phyloP scores from a whole-genome alignment of 2,113 vertebrate genomes.

The Prionailurus viverrinus region DNA sequence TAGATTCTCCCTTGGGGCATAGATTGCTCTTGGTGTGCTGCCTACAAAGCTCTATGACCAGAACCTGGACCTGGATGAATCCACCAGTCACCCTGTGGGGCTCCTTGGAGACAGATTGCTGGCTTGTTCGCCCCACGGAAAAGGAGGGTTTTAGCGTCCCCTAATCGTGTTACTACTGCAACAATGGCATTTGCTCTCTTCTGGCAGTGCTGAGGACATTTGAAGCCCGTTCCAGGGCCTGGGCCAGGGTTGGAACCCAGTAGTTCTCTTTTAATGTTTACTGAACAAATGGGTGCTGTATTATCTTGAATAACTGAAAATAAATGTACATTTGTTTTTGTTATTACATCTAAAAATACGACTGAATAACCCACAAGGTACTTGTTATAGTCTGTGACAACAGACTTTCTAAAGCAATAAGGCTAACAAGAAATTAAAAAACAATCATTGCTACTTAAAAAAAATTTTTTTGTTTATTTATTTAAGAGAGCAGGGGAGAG shows the following conservation, averaged over 20 bases:
- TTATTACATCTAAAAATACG: neutral
- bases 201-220: neutral
- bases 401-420: neutral
- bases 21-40: neutral
- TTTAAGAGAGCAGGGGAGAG: too few species aligned
- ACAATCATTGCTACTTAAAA: neutral
- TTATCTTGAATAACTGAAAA: neutral
- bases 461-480: too few species aligned
- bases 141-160: neutral
- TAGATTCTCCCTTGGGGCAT: neutral
- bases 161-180: neutral
- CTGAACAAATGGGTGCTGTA: neutral
- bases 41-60: neutral
- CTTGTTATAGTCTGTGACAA: neutral
- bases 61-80: neutral
- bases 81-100: neutral
- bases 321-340: neutral
- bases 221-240: neutral
- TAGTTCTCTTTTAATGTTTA: neutral
- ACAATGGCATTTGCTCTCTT: neutral
- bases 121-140: neutral
- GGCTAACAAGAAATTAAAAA: neutral
- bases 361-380: neutral
- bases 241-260: neutral
- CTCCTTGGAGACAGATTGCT: neutral